Evolutionary conservation across 1,140 invertebrate genomes (phyloP), one percentile per base, ranked within the genome.

Genomic region (Bombus affinis): DNA sequence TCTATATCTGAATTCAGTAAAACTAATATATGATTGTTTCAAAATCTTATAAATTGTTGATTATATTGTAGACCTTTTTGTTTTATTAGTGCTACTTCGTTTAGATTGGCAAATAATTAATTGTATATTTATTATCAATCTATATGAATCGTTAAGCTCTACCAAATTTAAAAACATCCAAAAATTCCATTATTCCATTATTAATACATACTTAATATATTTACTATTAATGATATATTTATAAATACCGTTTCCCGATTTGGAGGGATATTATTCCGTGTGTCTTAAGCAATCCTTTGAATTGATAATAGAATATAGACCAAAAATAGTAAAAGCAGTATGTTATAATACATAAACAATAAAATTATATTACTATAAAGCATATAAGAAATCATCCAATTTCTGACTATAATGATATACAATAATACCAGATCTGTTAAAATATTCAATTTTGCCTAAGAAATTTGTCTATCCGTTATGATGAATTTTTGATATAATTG

Each of bases 1-100:
- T 90, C 88, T 90, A 90, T 90, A 88, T 90, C 35, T 82, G 77
- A 79, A 88, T n/a, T 76, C 35, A 62, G 77, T 37, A 87, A 85
- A 66, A n/a, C 32, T 83, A 68, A 87, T 42, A 77, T 62, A 87
- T n/a, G 32, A 79, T 72, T 83, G 66, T 53, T 71, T 79, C 32
- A 62, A 65, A 65, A 73, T 75, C 42, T 70, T 76, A 71, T 81
- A 75, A 79, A 88, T 74, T 68, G 47, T 81, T 22, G 73, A 79
- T 82, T 88, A 66, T 32, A 74, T 68, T 78, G 22, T 59, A 85
- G 83, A 77, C 72, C 68, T 65, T 74, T 35, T 83, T 88, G 75
- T 86, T 77, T 88, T 88, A 65, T 62, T 37, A 81, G 62, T 80
- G 79, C 76, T 90, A 77, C 35, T 78, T 39, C 44, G 25, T 85